Evolutionary conservation across 1,140 invertebrate species (phyloP), one percentile per base, ranked within the genome.

Genomic region (Sitodiplosis mosellana): DNA sequence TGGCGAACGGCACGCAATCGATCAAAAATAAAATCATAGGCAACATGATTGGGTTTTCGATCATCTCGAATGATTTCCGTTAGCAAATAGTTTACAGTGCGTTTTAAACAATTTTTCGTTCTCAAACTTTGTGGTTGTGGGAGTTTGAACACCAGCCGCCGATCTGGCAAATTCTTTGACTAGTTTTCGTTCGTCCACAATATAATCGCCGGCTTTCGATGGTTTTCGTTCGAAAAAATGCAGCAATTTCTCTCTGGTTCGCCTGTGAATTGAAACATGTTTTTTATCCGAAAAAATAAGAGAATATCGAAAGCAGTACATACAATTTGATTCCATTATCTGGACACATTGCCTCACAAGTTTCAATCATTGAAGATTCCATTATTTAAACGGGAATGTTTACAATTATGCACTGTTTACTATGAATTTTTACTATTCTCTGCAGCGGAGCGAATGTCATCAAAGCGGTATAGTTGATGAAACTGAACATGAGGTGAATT

Each of bases 1-100:
- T 87, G 81, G 12, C 83, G 67, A 7, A 87, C 69, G 2, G 80
- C 71, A 48, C 82, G 65, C 38, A 86, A 57, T 19, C 84, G 70
- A 64, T 87, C 83, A 54, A 80, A 78, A 33, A 85, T 70, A 59
- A 82, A 87, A 55, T 83, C 77, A 49, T 86, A 87, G 11, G 75
- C 65, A 15, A 65, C 49, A 48, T 64, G 51, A 69, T 74, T 83
- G 4, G 72, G 64, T 21, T 67, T 58, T 21, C 72, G 61, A n/a
- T 55, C 58, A 49, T 60, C 65, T 2, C 59, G 54, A 4, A 70
- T 49, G 51, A 78, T 65, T 20, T 76, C 68, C 27, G 66, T 66
- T 17, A 80, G 63, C 36, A 84, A 65, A 59, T 83, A 83, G 54
- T 68, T 64, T 10, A 80, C 63, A 11, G 80, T 83, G 52, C 68